Percentiles rank a stretch among this genome's conserved stretches.
These are phyloP conservation scores for Torymus auratus DNA, from an alignment of 2,888 invertebrate species.

Conservation along the genomic window DNA sequence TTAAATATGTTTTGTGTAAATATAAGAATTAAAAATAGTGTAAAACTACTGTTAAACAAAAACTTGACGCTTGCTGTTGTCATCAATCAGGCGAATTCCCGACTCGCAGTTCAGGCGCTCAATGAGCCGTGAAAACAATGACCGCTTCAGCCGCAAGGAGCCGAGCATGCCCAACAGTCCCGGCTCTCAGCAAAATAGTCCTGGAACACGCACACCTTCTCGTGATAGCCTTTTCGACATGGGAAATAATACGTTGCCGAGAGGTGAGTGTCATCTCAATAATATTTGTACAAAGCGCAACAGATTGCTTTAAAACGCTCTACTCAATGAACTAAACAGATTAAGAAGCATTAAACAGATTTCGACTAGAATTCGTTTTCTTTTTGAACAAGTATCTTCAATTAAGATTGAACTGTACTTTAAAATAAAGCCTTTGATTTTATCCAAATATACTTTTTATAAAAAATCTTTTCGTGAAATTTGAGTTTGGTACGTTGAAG, in stretches of 20 bases:
- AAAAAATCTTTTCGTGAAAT: background rate
- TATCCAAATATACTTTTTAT: too few relatives aligned
- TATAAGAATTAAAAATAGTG: too few relatives aligned
- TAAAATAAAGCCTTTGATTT: too few relatives aligned
- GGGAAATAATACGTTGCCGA: conserved; percentile 73
- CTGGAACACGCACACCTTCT: conserved; percentile 67
- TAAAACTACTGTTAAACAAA: too few relatives aligned
- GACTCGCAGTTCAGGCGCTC: conserved; percentile 73
- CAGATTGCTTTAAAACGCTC: conserved; percentile 42
- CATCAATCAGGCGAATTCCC: conserved; percentile 68
- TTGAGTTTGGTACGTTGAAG: conserved; percentile 30
- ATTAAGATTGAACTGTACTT: too few relatives aligned
- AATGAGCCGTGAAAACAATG: conserved; percentile 69
- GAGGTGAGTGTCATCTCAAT: conserved; percentile 69
- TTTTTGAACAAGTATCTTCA: too few relatives aligned
- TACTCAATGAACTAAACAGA: conserved; percentile 7
- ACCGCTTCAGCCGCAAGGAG: conserved; percentile 69
- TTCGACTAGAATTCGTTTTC: background rate
- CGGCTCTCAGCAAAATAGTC: conserved; percentile 66
- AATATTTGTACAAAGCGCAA: conserved; percentile 25
- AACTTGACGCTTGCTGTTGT: conserved; percentile 3
- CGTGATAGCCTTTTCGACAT: conserved; percentile 72
- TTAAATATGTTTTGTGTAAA: too few relatives aligned
- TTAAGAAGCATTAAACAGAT: background rate
- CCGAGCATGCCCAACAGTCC: conserved; percentile 66